A percentile compares a stretch with the other conserved stretches of the same genome.
Conservation (phyloP, 2,888 invertebrate genomes). For the Lissocephala sabroskyi region DNA sequence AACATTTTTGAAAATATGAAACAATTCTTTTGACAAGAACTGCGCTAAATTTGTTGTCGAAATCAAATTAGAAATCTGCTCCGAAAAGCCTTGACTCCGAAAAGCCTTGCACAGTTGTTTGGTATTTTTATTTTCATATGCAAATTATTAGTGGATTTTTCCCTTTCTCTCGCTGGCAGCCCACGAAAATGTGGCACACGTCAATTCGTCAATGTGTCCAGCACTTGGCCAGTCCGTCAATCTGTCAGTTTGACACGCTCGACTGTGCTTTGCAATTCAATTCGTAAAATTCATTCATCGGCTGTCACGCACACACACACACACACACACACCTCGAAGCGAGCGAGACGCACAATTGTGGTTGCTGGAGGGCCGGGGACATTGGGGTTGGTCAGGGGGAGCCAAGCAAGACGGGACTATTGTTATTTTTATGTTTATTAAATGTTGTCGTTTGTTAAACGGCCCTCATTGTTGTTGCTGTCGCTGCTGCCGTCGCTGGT, state of each 20-base stretch:
- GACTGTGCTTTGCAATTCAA: constrained; percentile 11
- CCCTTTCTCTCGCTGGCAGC: constrained; percentile 1
- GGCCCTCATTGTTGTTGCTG: constrained; percentile 19
- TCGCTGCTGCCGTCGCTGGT: constrained; percentile 1
- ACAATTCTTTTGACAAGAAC: too few species aligned
- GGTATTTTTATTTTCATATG: constrained; percentile 18
- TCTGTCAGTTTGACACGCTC: constrained; percentile 3
- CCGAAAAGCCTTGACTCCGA: too few species aligned
- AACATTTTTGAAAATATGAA: too few species aligned
- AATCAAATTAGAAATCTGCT: too few species aligned
- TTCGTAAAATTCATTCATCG: constrained; percentile 24
- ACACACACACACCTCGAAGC: background rate
- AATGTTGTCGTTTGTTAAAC: constrained; percentile 39
- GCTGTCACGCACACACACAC: constrained; percentile 24
- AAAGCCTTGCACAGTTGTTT: background rate
- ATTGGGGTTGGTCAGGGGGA: background rate
- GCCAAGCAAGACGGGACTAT: too few species aligned
- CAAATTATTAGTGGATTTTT: constrained; percentile 16
- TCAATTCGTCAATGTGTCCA: constrained; percentile 16
- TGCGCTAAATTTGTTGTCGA: too few species aligned
- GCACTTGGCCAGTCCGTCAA: constrained; percentile 16
- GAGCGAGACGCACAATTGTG: background rate
- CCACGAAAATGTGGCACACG: constrained; percentile 31
- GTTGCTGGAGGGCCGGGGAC: background rate
- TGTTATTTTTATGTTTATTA: constrained; percentile 31